These are phyloP conservation scores for Pherbina coryleti DNA, from an alignment of 2,888 invertebrate species.

Conservation along the genomic window DNA sequence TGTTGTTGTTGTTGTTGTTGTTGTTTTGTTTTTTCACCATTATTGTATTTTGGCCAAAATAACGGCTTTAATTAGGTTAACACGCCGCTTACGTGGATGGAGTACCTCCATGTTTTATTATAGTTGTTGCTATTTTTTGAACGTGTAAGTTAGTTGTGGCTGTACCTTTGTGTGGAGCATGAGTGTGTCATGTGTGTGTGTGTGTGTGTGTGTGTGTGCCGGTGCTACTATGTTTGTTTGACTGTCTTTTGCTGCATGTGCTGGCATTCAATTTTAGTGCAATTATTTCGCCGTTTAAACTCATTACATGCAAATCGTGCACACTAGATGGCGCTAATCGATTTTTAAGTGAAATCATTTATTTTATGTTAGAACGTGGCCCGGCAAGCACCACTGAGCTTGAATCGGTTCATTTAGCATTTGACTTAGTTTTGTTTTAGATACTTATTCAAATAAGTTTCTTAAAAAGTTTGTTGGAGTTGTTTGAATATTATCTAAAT, in stretches of 20 bases:
- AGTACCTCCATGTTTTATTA: background rate
- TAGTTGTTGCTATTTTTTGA: background rate
- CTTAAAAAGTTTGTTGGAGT: no score
- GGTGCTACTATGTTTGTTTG: no score
- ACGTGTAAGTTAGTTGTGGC: background rate
- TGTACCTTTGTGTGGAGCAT: background rate
- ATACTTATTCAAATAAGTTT: no score
- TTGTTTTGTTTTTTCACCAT: background rate
- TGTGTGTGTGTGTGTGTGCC: background rate
- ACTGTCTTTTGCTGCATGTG: background rate
- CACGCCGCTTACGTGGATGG: background rate
- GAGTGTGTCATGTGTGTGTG: background rate
- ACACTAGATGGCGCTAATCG: conserved; percentile 25
- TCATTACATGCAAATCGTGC: conserved; percentile 21
- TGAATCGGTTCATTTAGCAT: no score
- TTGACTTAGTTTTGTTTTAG: no score
- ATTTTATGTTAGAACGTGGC: background rate
- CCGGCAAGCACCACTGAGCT: no score
- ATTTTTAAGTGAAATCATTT: conserved; percentile 36
- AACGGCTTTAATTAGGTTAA: conserved; percentile 35
- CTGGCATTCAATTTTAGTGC: conserved; percentile 32
- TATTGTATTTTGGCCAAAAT: conserved; percentile 13
- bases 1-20: background rate
- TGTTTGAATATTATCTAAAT: no score
- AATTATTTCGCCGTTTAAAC: conserved; percentile 38